Conservation (phyloP, 2,113 vertebrate genomes). For the Anser cygnoides region DNA sequence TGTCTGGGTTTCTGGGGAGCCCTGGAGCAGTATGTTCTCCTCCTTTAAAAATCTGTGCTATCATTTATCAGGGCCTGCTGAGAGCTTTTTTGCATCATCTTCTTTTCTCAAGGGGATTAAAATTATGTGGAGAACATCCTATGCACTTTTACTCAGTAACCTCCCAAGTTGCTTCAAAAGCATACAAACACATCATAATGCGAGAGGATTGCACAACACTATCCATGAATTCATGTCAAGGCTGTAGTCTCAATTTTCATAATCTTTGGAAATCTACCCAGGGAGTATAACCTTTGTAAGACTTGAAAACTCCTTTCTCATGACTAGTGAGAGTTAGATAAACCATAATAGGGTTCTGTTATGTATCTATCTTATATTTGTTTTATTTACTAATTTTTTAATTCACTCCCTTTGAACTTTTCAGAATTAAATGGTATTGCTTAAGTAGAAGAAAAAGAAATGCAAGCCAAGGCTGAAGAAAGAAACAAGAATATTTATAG, state of each 20-base stretch:
- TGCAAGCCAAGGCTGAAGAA: conserved; percentile 3
- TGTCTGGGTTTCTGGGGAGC: neutral
- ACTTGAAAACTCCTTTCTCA: conserved; percentile 18
- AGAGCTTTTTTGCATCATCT: neutral
- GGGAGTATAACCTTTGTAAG: neutral
- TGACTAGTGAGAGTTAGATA: neutral
- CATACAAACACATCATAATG: neutral
- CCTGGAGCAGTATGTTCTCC: neutral
- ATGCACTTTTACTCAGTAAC: neutral
- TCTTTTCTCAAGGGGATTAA: neutral
- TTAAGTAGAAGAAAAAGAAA: neutral
- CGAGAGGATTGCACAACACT: neutral
- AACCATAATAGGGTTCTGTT: neutral
- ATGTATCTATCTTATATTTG: neutral
- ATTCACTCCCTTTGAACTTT: neutral
- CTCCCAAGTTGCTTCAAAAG: neutral
- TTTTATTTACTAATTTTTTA: neutral
- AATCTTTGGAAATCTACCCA: neutral
- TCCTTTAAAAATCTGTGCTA: neutral
- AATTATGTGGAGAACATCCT: neutral
- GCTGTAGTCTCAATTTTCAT: neutral
- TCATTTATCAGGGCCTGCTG: neutral
- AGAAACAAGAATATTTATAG: conserved; percentile 37
- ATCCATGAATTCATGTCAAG: neutral
- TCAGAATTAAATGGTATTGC: conserved; percentile 23